Evolutionary conservation across 2,113 vertebrate species (phyloP).

Genomic region (Corvus cornix): DNA sequence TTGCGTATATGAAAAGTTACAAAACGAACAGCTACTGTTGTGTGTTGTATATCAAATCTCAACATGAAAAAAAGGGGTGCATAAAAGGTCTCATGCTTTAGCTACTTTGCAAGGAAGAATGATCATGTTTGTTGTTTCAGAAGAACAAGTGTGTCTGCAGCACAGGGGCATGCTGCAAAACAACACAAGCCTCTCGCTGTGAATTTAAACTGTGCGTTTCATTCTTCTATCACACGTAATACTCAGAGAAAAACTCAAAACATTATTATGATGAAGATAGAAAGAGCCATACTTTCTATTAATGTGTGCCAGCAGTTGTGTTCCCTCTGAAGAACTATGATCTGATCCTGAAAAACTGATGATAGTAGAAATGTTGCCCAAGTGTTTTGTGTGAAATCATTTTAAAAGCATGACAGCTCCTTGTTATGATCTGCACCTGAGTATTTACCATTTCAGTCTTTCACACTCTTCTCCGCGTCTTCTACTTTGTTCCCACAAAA

Average conservation of each 20-base stretch:
- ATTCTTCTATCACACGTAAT: background rate
- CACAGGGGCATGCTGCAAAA: background rate
- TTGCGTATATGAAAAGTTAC: background rate
- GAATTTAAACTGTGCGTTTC: background rate
- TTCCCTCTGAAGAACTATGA: background rate
- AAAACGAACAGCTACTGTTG: fast-evolving
- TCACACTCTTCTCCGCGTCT: background rate
- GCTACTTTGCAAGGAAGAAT: background rate
- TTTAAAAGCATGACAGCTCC: background rate
- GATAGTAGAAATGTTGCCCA: background rate
- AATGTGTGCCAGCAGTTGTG: background rate
- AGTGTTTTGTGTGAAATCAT: background rate
- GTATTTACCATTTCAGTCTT: background rate
- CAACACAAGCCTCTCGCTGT: fast-evolving
- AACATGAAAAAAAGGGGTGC: background rate
- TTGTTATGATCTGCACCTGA: background rate
- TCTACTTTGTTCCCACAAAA: background rate
- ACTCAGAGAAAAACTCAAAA: background rate
- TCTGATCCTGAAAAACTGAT: background rate
- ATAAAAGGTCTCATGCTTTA: background rate
- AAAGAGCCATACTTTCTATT: background rate
- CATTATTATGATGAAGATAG: fast-evolving
- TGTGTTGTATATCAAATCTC: background rate
- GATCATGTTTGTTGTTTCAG: background rate
- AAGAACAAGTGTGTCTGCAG: background rate